Conservation (phyloP, 2,797 vertebrate species). For the Dryobates pubescens region DNA sequence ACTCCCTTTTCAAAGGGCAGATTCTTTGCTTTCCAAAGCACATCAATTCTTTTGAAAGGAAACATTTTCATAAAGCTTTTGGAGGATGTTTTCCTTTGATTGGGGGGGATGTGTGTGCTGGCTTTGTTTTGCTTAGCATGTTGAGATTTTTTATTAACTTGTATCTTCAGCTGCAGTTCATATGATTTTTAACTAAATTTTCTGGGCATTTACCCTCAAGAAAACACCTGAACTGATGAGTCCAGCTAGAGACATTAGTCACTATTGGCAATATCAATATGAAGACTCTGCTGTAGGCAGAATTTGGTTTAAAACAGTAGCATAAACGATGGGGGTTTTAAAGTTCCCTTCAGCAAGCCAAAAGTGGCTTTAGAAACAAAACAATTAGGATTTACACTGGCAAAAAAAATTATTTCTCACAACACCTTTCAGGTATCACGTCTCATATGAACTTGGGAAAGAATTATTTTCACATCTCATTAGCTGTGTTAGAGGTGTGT, state of each 20-base stretch:
- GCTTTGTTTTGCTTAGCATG: neutral
- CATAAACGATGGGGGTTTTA: neutral
- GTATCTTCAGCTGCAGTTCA: neutral
- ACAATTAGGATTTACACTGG: neutral
- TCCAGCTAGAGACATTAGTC: neutral
- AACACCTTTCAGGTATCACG: neutral
- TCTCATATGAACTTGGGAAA: neutral
- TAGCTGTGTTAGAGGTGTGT: neutral
- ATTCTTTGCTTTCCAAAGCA: neutral
- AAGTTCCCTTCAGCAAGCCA: neutral
- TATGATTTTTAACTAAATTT: neutral
- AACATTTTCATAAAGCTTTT: slow-evolving; percentile 8
- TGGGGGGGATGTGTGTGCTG: neutral
- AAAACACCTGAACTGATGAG: neutral
- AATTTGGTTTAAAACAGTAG: slow-evolving; percentile 20
- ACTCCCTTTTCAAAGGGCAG: neutral
- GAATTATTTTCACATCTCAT: neutral
- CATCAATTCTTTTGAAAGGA: neutral
- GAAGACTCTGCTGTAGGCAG: neutral
- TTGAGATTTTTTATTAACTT: slow-evolving; percentile 3
- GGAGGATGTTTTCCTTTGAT: neutral
- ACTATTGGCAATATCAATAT: neutral
- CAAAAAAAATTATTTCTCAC: neutral
- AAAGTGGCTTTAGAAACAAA: neutral
- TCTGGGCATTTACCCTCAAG: neutral